A percentile compares a stretch with the other conserved stretches of the same genome.
These are phyloP conservation scores for Yponomeuta cagnagella DNA, from an alignment of 2,888 invertebrate genomes.

Conservation along the genomic window DNA sequence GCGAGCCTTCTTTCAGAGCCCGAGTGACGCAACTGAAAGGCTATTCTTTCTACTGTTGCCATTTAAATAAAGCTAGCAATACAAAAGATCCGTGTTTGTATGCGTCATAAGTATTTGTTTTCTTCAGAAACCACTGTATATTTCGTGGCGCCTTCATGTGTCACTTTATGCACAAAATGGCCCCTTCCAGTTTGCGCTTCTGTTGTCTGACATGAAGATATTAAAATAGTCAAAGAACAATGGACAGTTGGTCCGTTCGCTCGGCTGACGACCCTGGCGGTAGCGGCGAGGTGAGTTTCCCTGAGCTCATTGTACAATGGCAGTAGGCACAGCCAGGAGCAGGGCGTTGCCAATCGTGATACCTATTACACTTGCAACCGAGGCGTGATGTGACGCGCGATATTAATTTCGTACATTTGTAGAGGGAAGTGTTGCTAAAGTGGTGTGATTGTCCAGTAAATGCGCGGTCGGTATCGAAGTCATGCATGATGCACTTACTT, in stretches of 20 bases:
- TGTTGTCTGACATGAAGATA: background rate
- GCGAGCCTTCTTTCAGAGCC: background rate
- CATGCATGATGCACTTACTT: too few relatives aligned
- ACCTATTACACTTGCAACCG: background rate
- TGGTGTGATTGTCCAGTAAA: background rate
- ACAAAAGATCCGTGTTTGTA: too few relatives aligned
- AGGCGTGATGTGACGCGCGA: background rate
- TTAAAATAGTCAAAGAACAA: background rate
- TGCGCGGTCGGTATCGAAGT: too few relatives aligned
- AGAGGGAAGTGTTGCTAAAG: background rate
- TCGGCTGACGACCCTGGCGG: background rate
- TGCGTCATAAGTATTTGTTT: too few relatives aligned
- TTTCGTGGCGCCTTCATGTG: too few relatives aligned
- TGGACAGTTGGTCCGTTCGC: background rate
- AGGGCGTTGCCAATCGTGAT: background rate
- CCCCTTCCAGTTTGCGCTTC: background rate
- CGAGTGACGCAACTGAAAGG: too few relatives aligned
- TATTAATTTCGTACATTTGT: background rate
- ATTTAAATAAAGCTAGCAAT: too few relatives aligned
- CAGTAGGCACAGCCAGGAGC: background rate
- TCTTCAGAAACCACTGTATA: too few relatives aligned
- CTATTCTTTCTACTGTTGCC: too few relatives aligned
- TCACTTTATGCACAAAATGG: background rate
- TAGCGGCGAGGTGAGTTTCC: background rate
- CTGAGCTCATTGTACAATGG: background rate